Evolutionary conservation across 2,113 vertebrate genomes (phyloP), one percentile per base, ranked within the genome.

Genomic region (Cynopterus brachyotis): DNA sequence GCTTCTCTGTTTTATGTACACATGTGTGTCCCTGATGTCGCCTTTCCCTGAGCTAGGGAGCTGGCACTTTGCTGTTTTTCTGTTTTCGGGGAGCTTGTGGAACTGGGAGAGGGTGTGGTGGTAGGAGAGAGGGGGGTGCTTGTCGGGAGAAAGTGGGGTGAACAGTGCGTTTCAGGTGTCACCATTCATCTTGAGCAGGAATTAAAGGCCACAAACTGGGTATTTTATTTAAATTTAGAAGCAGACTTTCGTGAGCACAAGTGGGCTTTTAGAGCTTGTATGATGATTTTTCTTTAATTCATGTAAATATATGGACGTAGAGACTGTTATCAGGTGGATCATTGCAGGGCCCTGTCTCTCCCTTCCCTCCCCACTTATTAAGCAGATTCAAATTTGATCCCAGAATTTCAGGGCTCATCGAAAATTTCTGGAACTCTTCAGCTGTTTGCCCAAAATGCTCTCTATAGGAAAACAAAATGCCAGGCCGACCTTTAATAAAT

Each of bases 401-500:
- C 40, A 35, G 57, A 78, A 75, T 91, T 79, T 75, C 28, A 78
- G 42, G 22, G 47, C 35, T 72, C 78, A 42, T 30, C 20, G 62
- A 35, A n/a, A 60, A 85, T 96, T 37, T 32, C 80, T 26, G 57
- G n/a, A 78, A 35, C 45, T 73, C n/a, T 57, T 35, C 24, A 62
- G 79, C 89, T 35, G 66, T 20, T 13, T 17, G 73, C n/a, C 66
- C 75, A 67, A 70, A 86, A 89, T 95, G 91, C 88, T 67, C 91
- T 94, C 50, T 22, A 40, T 15, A 45, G 93, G 50, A 64, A 82
- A 90, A 64, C 67, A 89, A 79, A 93, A 97, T 92, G 84, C 84
- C 95, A 69, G 4, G 40, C 66, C 90, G 95, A 92, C 90, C 97
- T 94, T 95, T 82, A 32, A 35, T 92, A 92, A 96, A 95, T 93